phyloP scores from a whole-genome alignment of 2,888 invertebrate genomes.

The Palloptera scutellata region DNA sequence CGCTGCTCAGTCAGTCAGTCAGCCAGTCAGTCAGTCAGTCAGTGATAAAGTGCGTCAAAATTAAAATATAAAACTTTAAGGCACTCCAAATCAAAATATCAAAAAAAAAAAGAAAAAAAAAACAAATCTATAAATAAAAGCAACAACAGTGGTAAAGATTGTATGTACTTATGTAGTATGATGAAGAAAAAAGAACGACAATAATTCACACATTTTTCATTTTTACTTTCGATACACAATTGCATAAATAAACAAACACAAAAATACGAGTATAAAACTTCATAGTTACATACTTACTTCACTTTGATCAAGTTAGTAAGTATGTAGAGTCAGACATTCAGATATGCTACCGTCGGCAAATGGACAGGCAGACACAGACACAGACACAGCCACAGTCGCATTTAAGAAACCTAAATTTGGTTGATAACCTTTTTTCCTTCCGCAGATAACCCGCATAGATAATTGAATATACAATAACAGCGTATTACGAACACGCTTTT shows the following conservation, averaged over 20 bases:
- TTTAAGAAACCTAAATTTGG: slow-evolving; percentile 19
- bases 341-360: slow-evolving; percentile 42
- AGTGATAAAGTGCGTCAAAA: too few relatives aligned
- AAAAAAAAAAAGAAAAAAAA: not conserved
- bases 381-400: not conserved
- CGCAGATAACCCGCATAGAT: slow-evolving; percentile 57
- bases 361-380: not conserved
- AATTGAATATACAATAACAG: slow-evolving; percentile 39
- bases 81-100: not conserved
- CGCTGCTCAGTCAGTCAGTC: too few relatives aligned
- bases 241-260: not conserved
- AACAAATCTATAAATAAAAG: not conserved
- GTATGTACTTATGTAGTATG: not conserved
- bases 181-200: not conserved
- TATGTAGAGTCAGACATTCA: slow-evolving; percentile 4
- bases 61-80: not conserved
- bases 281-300: too few relatives aligned
- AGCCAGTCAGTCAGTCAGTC: not conserved
- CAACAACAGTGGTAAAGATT: not conserved
- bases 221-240: slow-evolving; percentile 1
- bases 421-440: slow-evolving; percentile 37
- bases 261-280: too few relatives aligned
- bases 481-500: slow-evolving; percentile 29
- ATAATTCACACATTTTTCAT: slow-evolving; percentile 7
- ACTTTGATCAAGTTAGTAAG: too few relatives aligned